Evolutionary conservation across 2,797 vertebrate species (phyloP).

Genomic region (Dicrostonyx torquatus): DNA sequence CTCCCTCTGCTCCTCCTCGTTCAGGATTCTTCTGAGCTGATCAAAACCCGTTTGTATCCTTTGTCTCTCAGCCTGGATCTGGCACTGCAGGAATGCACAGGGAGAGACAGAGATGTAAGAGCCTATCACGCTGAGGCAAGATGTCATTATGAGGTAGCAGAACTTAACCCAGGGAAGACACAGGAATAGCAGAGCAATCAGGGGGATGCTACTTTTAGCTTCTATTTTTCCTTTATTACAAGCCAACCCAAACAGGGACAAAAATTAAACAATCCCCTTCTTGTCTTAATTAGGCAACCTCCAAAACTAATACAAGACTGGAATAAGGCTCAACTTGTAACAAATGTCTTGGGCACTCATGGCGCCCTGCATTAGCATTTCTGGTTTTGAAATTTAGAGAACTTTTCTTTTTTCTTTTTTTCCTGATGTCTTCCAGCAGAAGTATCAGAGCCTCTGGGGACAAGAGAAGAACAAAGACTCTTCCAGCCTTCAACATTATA

Average conservation of each 20-base stretch:
- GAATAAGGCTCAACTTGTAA: neutral
- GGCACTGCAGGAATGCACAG: neutral
- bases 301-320: neutral
- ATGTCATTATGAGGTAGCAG: neutral
- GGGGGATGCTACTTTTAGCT: neutral
- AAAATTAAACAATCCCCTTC: neutral
- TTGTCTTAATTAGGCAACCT: neutral
- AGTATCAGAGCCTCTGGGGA: neutral
- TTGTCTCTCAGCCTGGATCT: constrained; percentile 47
- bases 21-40: constrained; percentile 49
- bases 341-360: neutral
- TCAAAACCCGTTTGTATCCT: constrained; percentile 39
- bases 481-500: neutral
- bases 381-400: neutral
- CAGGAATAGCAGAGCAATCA: neutral
- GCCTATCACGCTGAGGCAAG: neutral
- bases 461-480: neutral
- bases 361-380: fast-evolving
- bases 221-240: neutral
- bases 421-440: neutral
- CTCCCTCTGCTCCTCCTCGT: constrained; percentile 56
- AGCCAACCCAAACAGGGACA: neutral
- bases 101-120: neutral
- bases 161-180: neutral
- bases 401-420: neutral